Evolutionary conservation across 2,888 invertebrate genomes (phyloP).

Genomic region (Dicroscelio sp.): DNA sequence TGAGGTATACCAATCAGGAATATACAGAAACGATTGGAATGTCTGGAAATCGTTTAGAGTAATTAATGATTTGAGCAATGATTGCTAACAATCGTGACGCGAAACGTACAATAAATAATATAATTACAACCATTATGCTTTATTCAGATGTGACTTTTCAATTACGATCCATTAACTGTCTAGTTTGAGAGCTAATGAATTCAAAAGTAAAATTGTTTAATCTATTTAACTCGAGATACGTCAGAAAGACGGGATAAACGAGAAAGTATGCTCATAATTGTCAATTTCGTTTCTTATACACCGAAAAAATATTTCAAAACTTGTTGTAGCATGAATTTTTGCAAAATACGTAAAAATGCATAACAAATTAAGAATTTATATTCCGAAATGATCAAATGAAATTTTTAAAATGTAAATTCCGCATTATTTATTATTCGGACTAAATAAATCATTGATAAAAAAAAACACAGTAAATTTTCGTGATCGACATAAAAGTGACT

Average conservation of each 20-base stretch:
- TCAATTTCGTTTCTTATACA: too few species aligned
- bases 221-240: slow-evolving; percentile 18
- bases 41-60: slow-evolving; percentile 60
- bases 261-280: slow-evolving; percentile 3
- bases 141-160: slow-evolving; percentile 64
- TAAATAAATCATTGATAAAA: too few species aligned
- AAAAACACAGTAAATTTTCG: too few species aligned
- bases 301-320: too few species aligned
- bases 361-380: too few species aligned
- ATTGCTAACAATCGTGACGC: slow-evolving; percentile 52
- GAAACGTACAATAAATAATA: slow-evolving; percentile 55
- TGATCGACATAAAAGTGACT: too few species aligned
- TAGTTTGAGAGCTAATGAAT: slow-evolving; percentile 47
- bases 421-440: too few species aligned
- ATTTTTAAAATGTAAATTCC: too few species aligned
- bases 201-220: slow-evolving; percentile 65
- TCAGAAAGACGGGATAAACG: not conserved
- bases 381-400: too few species aligned
- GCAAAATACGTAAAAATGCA: too few species aligned
- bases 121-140: slow-evolving; percentile 64
- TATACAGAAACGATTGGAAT: slow-evolving; percentile 31
- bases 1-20: slow-evolving; percentile 22
- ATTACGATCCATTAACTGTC: slow-evolving; percentile 54
- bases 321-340: too few species aligned
- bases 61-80: slow-evolving; percentile 69